Percentiles rank a stretch among this genome's conserved stretches.
These are phyloP conservation scores for Drosophila tani DNA, from an alignment of 1,140 invertebrate genomes.

Conservation along the genomic window DNA sequence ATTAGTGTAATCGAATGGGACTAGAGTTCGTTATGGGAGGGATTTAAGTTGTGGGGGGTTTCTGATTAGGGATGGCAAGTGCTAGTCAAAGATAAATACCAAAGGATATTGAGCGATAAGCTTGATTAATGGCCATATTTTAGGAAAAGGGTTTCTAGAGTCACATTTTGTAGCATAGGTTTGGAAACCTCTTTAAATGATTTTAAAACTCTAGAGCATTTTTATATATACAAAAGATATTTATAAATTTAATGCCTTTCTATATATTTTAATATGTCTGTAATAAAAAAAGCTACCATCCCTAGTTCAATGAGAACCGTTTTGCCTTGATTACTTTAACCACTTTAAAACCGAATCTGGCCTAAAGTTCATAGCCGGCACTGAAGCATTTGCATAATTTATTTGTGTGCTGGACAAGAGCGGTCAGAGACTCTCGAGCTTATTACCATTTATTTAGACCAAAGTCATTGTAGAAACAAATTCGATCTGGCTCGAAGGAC, in stretches of 20 bases:
- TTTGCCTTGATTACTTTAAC: conserved; percentile 21
- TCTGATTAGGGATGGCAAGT: not conserved
- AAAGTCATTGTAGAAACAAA: conserved; percentile 60
- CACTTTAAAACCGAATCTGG: conserved; percentile 27
- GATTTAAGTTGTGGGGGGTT: not conserved
- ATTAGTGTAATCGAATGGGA: conserved; percentile 11
- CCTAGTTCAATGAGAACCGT: not conserved
- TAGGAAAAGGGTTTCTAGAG: too few species aligned
- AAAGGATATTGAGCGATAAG: too few species aligned
- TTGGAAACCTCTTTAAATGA: too few species aligned
- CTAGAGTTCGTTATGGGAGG: not conserved
- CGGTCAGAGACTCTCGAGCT: conserved; percentile 72
- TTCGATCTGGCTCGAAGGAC: conserved; percentile 57
- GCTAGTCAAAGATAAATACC: too few species aligned
- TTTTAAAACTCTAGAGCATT: too few species aligned
- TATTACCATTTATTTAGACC: conserved; percentile 75
- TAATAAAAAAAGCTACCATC: not conserved
- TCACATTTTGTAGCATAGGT: too few species aligned
- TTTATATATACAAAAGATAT: too few species aligned
- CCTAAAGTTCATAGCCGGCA: conserved; percentile 27
- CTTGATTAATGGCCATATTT: too few species aligned
- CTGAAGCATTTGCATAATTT: conserved; percentile 73
- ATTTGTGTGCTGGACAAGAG: conserved; percentile 49
- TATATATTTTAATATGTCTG: too few species aligned
- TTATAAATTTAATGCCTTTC: too few species aligned